These are phyloP conservation scores for Amphipoea lucens DNA, from an alignment of 2,888 invertebrate species.

Conservation along the genomic window DNA sequence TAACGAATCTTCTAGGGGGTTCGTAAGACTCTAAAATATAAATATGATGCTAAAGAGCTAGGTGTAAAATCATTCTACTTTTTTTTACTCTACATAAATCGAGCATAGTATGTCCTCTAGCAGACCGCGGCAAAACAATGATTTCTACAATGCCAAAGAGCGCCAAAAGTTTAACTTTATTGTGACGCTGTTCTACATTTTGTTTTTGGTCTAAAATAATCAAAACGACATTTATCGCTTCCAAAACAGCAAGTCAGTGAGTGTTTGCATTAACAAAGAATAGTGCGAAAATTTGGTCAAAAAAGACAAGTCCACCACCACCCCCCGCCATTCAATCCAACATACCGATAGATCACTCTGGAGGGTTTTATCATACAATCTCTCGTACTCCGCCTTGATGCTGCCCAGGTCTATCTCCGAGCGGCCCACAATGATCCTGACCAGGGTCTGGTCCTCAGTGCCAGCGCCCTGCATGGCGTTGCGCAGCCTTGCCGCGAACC, in stretches of 20 bases:
- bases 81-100: background rate
- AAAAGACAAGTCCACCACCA: constrained; percentile 20
- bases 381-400: constrained; percentile 93
- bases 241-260: constrained; percentile 14
- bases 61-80: background rate
- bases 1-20: background rate
- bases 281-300: background rate
- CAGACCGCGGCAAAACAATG: background rate
- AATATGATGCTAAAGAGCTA: background rate
- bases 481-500: constrained; percentile 93
- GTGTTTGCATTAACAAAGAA: background rate
- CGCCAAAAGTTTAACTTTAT: too few relatives aligned
- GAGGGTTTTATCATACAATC: constrained; percentile 92
- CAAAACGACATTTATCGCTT: background rate
- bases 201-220: background rate
- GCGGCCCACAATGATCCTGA: constrained; percentile 92
- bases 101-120: background rate
- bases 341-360: constrained; percentile 91
- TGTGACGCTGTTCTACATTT: too few relatives aligned
- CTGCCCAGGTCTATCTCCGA: constrained; percentile 92
- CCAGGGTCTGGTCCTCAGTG: constrained; percentile 92
- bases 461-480: constrained; percentile 92
- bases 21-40: background rate
- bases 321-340: constrained; percentile 45
- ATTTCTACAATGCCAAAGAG: background rate